Conservation (phyloP, 2,113 vertebrate genomes). For the Etheostoma spectabile region DNA sequence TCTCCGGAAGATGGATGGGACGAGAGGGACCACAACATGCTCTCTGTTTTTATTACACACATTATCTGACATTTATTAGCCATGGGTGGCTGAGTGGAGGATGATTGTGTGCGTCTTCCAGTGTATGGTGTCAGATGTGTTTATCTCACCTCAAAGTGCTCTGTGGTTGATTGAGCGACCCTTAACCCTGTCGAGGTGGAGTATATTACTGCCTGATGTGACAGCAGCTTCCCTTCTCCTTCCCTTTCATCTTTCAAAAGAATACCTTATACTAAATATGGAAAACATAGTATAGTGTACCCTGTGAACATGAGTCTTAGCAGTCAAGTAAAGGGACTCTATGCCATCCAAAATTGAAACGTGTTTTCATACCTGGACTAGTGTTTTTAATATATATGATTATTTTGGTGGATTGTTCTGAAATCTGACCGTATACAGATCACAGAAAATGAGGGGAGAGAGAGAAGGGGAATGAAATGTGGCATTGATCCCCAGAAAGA, state of each 20-base stretch:
- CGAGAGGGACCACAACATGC: constrained; percentile 63
- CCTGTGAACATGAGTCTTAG: neutral
- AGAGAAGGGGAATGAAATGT: neutral
- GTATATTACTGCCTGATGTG: constrained; percentile 59
- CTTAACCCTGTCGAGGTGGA: constrained; percentile 60
- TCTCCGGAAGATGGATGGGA: constrained; percentile 66
- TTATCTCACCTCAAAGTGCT: constrained; percentile 68
- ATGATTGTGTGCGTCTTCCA: constrained; percentile 50
- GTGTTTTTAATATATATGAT: neutral
- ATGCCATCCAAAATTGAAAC: neutral
- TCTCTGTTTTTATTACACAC: constrained; percentile 74
- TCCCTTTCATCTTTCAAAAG: constrained; percentile 19
- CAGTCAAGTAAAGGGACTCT: neutral
- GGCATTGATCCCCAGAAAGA: neutral
- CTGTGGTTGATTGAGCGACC: constrained; percentile 72
- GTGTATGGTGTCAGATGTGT: constrained; percentile 75
- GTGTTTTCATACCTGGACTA: neutral
- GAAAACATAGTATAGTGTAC: neutral
- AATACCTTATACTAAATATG: constrained; percentile 12
- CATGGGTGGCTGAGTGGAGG: constrained; percentile 74
- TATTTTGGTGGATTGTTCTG: neutral
- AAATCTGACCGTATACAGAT: neutral
- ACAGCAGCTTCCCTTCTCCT: constrained; percentile 38
- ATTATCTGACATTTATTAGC: constrained; percentile 78
- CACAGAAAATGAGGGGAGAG: neutral